phyloP scores from a whole-genome alignment of 2,113 vertebrate species.

The Nansenia antarctica region DNA sequence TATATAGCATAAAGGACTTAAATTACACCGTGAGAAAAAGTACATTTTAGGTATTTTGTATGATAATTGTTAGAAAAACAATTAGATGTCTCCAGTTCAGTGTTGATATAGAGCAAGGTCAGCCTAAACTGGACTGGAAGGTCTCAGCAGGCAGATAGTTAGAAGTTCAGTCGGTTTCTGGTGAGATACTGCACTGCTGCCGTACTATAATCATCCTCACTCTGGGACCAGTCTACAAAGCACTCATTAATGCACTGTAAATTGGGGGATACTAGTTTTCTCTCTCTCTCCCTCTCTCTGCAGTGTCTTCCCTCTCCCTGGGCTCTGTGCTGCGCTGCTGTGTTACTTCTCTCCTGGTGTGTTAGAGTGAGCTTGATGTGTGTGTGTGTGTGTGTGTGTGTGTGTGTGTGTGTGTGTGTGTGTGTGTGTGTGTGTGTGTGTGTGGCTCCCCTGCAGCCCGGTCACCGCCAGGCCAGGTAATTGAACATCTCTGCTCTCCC shows the following conservation, averaged over 20 bases:
- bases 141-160: constrained; percentile 25
- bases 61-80: no score
- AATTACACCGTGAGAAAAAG: no score
- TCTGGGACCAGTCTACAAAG: constrained; percentile 46
- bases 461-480: constrained; percentile 25
- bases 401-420: no score
- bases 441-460: constrained; percentile 3
- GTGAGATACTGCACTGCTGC: constrained; percentile 43
- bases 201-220: constrained; percentile 46
- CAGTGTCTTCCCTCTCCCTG: not conserved
- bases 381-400: no score
- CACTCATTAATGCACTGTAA: constrained; percentile 42
- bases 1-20: no score
- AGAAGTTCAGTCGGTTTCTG: constrained; percentile 39
- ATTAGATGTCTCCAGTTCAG: not conserved
- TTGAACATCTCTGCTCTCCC: constrained; percentile 39
- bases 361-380: constrained; percentile 9
- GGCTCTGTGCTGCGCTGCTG: not conserved
- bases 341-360: constrained; percentile 32
- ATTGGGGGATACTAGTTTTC: constrained; percentile 15
- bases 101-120: not conserved
- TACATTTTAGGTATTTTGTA: not conserved
- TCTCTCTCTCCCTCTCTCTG: not conserved
- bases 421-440: no score
- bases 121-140: not conserved